These are phyloP conservation scores for Maccullochella peelii DNA, from an alignment of 2,113 vertebrate genomes.

Conservation along the genomic window DNA sequence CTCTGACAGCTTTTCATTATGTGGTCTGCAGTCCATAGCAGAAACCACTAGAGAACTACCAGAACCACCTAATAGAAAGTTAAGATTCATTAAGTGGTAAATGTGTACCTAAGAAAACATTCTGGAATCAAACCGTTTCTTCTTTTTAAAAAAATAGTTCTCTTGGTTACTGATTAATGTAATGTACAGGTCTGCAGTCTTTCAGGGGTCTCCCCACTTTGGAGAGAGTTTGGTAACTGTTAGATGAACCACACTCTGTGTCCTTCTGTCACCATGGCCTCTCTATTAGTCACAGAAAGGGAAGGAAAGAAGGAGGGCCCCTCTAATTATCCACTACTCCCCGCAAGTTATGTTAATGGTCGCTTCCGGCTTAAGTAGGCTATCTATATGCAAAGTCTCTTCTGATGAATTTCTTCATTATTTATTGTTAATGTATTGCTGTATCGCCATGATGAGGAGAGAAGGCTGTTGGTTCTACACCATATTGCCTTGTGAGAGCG, in stretches of 20 bases:
- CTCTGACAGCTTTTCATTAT: not conserved
- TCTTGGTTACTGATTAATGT: not conserved
- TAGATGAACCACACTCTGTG: conserved; percentile 32
- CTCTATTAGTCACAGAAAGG: conserved; percentile 68
- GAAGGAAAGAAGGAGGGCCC: conserved; percentile 63
- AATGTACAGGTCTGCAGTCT: conserved; percentile 9
- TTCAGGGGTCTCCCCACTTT: conserved; percentile 11
- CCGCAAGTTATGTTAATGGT: conserved; percentile 84
- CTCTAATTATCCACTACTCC: conserved; percentile 81
- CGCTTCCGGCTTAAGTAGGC: conserved; percentile 84
- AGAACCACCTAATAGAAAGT: not conserved
- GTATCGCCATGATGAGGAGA: conserved; percentile 71
- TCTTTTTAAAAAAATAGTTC: not conserved
- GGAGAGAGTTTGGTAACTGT: conserved; percentile 34
- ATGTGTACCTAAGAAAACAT: not conserved
- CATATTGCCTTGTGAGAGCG: conserved; percentile 27
- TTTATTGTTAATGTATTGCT: conserved; percentile 87
- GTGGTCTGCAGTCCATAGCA: not conserved
- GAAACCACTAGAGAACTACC: not conserved
- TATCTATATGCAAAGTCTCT: conserved; percentile 89
- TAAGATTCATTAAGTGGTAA: conserved; percentile 7
- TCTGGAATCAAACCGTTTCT: not conserved
- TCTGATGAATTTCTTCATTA: conserved; percentile 87
- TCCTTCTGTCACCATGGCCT: conserved; percentile 65
- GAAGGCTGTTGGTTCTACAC: conserved; percentile 65